These are phyloP conservation scores for Petrocephalus schoutedeni DNA, from an alignment of 2,797 vertebrate genomes.

Conservation along the genomic window DNA sequence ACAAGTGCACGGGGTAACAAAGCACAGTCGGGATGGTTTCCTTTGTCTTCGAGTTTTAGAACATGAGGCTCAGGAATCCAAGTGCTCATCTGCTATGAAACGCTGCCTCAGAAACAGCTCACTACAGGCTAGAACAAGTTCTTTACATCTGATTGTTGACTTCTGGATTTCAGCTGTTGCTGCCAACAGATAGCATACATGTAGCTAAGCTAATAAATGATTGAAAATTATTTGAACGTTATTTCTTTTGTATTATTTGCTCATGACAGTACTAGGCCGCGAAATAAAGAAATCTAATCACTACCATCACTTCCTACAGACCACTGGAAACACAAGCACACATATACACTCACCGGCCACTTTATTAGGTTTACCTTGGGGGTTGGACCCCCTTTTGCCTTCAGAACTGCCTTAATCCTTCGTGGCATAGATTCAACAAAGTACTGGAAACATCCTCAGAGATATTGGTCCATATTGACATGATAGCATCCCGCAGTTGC, in stretches of 20 bases:
- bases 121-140: conserved; percentile 54
- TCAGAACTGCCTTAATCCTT: no score
- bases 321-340: no score
- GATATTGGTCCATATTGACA: no score
- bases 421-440: no score
- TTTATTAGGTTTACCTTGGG: no score
- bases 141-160: conserved; percentile 45
- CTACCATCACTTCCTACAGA: background rate
- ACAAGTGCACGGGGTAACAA: background rate
- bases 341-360: no score
- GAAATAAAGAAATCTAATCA: background rate
- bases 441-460: no score
- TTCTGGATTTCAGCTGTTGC: conserved; percentile 21
- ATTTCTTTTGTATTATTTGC: background rate
- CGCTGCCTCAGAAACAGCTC: conserved; percentile 24
- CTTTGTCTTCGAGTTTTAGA: conserved; percentile 50
- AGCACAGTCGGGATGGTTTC: background rate
- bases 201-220: background rate
- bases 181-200: background rate
- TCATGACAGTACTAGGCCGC: background rate
- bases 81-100: conserved; percentile 39
- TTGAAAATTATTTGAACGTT: background rate
- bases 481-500: no score
- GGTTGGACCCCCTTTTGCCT: no score
- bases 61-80: conserved; percentile 57